phyloP scores from a whole-genome alignment of 1,140 invertebrate genomes.

The Oncopodura yosiiana region DNA sequence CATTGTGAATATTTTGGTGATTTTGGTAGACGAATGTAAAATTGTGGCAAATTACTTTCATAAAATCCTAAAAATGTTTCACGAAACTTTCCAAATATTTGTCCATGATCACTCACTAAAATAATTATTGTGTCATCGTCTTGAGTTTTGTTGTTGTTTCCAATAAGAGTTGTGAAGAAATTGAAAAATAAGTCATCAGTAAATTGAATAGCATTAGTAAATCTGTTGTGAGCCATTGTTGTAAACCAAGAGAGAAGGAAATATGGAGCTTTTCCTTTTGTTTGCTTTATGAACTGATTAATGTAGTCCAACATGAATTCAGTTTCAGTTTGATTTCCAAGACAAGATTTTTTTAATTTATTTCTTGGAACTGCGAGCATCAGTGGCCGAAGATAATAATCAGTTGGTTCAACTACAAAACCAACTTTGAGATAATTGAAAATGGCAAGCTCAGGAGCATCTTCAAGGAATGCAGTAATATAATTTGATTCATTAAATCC shows the following conservation, averaged over 20 bases:
- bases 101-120: slow-evolving; percentile 50
- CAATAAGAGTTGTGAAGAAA: background rate
- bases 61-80: slow-evolving; percentile 35
- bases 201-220: background rate
- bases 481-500: slow-evolving; percentile 10
- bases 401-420: slow-evolving; percentile 39
- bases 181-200: slow-evolving; percentile 1
- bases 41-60: slow-evolving; percentile 35
- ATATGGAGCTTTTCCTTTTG: background rate
- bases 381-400: slow-evolving; percentile 40
- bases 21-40: slow-evolving; percentile 34
- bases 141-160: background rate
- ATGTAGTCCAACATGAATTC: slow-evolving; percentile 2
- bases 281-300: slow-evolving; percentile 8
- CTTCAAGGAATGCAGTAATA: slow-evolving; percentile 12
- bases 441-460: slow-evolving; percentile 9
- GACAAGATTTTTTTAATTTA: background rate
- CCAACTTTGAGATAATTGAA: slow-evolving; percentile 24
- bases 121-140: slow-evolving; percentile 44
- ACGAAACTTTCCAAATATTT: slow-evolving; percentile 45
- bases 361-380: slow-evolving; percentile 1
- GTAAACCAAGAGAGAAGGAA: slow-evolving; percentile 10
- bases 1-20: slow-evolving; percentile 37
- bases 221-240: background rate
- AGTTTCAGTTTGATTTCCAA: background rate